Percentiles rank a stretch among this genome's conserved stretches.
phyloP scores from a whole-genome alignment of 2,113 vertebrate species.

The Noturus placidus region DNA sequence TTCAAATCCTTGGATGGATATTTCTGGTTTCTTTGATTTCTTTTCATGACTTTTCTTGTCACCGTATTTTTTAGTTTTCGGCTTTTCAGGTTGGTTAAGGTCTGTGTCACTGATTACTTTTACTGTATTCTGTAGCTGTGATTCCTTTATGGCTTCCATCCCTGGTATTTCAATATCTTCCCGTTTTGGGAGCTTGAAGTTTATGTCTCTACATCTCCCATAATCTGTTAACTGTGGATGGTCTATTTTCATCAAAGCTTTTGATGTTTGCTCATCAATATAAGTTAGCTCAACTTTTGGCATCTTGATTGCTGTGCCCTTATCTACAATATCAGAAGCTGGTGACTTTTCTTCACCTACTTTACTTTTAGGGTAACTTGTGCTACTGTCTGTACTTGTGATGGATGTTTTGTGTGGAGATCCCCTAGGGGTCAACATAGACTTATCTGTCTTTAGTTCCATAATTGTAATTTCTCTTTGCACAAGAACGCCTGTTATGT shows the following conservation, averaged over 20 bases:
- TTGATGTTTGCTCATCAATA: conserved; percentile 52
- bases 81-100: background rate
- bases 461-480: conserved; percentile 73
- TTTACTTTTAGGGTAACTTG: conserved; percentile 41
- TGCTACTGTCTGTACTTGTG: conserved; percentile 58
- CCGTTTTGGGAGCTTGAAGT: conserved; percentile 56
- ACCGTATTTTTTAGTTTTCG: conserved; percentile 14
- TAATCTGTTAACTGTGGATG: conserved; percentile 38
- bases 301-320: conserved; percentile 55
- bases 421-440: conserved; percentile 62
- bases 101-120: conserved; percentile 38
- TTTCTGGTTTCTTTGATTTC: conserved; percentile 60
- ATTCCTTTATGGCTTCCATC: conserved; percentile 56
- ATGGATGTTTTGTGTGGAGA: conserved; percentile 63
- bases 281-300: conserved; percentile 56
- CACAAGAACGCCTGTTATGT: conserved; percentile 66
- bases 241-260: conserved; percentile 52
- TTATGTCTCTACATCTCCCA: conserved; percentile 25
- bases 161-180: conserved; percentile 61
- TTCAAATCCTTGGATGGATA: conserved; percentile 54
- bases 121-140: conserved; percentile 8
- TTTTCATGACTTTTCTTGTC: conserved; percentile 54
- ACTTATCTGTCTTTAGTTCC: conserved; percentile 71
- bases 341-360: conserved; percentile 36
- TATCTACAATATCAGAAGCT: conserved; percentile 51